Evolutionary conservation across 2,113 vertebrate species (phyloP).

Genomic region (Condylura cristata): DNA sequence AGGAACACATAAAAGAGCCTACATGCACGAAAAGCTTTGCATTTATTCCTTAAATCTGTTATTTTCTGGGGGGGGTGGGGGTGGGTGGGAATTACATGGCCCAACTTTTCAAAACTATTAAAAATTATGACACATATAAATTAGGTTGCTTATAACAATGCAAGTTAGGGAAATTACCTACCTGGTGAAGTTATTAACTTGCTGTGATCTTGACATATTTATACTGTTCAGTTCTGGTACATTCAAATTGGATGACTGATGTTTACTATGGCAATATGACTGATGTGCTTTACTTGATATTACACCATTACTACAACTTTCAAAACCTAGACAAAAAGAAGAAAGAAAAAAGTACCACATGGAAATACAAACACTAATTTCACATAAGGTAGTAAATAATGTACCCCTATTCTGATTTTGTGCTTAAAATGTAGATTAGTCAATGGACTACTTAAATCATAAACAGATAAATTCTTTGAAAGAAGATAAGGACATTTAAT

Average conservation of each 20-base stretch:
- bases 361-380: neutral
- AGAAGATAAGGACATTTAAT: neutral
- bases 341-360: neutral
- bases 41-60: neutral
- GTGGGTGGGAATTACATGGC: neutral
- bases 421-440: neutral
- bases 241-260: conserved; percentile 88
- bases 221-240: conserved; percentile 94
- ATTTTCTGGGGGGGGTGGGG: neutral
- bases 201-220: conserved; percentile 94
- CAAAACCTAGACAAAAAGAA: conserved; percentile 86
- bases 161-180: conserved; percentile 70
- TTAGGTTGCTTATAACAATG: neutral
- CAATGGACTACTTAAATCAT: neutral
- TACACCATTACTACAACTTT: conserved; percentile 98
- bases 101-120: neutral
- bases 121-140: neutral
- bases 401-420: neutral
- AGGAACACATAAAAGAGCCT: neutral
- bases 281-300: conserved; percentile 94
- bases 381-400: neutral
- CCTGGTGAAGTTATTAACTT: conserved; percentile 91
- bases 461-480: neutral
- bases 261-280: conserved; percentile 94
- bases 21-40: neutral